Evolutionary conservation across 2,113 vertebrate species (phyloP).

Genomic region (Diadophis punctatus): DNA sequence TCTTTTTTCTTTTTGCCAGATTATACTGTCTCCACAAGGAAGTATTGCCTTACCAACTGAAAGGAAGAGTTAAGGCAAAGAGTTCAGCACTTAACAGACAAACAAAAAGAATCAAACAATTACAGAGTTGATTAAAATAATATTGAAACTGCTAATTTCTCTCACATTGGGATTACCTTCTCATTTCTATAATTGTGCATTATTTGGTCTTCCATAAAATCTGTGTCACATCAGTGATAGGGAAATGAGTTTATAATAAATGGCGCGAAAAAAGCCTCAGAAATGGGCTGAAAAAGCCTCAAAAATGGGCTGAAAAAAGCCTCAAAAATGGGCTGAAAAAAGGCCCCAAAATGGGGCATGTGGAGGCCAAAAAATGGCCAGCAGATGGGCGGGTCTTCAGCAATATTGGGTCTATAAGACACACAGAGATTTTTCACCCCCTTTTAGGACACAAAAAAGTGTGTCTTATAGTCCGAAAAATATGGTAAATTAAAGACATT

Average conservation of each 20-base stretch:
- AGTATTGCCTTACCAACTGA: neutral
- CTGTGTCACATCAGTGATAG: neutral
- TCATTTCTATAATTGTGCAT: neutral
- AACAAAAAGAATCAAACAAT: neutral
- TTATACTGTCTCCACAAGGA: neutral
- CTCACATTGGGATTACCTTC: neutral
- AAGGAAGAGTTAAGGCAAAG: neutral
- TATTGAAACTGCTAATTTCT: neutral
- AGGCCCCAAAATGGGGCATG: no score
- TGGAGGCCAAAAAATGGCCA: no score
- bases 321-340: no score
- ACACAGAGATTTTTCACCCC: no score
- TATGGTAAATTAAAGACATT: no score
- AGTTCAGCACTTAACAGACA: neutral
- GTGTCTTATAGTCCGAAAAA: no score
- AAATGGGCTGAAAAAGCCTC: no score
- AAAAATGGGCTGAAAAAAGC: neutral
- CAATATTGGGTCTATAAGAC: no score
- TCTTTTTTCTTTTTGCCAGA: neutral
- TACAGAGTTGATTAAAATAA: neutral
- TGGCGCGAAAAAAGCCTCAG: neutral
- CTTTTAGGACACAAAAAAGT: no score
- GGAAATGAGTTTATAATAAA: neutral
- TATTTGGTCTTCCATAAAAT: neutral
- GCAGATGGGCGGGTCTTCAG: no score